Evolutionary conservation across 2,113 vertebrate genomes (phyloP).

Genomic region (Aphyosemion australe): DNA sequence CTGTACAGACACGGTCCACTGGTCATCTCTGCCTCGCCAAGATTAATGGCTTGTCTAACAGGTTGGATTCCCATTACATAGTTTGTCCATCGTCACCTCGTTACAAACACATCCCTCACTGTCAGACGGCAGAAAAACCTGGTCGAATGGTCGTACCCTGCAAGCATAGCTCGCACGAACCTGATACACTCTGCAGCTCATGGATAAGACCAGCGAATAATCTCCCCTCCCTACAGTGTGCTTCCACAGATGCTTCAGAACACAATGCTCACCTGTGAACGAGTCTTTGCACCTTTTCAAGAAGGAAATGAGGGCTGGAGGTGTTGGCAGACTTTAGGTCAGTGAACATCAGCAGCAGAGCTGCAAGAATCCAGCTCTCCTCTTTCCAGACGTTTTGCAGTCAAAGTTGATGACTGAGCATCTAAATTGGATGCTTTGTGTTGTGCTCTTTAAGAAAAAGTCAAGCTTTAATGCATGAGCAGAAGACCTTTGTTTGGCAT

Average conservation of each 20-base stretch:
- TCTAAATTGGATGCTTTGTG: constrained; percentile 11
- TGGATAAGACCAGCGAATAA: constrained; percentile 44
- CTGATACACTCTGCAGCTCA: constrained; percentile 49
- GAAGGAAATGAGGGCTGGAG: neutral
- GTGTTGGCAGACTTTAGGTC: neutral
- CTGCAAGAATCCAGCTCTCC: neutral
- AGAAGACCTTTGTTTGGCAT: constrained; percentile 9
- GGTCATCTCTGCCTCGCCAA: constrained; percentile 65
- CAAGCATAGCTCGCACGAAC: constrained; percentile 50
- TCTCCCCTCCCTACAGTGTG: neutral
- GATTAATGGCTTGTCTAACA: constrained; percentile 74
- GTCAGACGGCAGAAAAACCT: constrained; percentile 52
- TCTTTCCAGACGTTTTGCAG: too few relatives aligned
- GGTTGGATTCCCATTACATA: constrained; percentile 74
- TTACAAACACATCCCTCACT: constrained; percentile 74
- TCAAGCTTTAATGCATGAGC: constrained; percentile 10
- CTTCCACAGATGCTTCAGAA: constrained; percentile 22
- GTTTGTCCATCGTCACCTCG: constrained; percentile 75
- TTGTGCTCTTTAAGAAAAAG: constrained; percentile 10
- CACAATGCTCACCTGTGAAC: neutral
- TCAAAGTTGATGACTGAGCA: neutral
- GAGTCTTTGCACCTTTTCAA: neutral
- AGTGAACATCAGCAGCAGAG: neutral
- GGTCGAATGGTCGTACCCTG: constrained; percentile 37
- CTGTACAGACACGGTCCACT: constrained; percentile 65